phyloP scores from a whole-genome alignment of 2,888 invertebrate genomes.

The Polylopha cassiicola region DNA sequence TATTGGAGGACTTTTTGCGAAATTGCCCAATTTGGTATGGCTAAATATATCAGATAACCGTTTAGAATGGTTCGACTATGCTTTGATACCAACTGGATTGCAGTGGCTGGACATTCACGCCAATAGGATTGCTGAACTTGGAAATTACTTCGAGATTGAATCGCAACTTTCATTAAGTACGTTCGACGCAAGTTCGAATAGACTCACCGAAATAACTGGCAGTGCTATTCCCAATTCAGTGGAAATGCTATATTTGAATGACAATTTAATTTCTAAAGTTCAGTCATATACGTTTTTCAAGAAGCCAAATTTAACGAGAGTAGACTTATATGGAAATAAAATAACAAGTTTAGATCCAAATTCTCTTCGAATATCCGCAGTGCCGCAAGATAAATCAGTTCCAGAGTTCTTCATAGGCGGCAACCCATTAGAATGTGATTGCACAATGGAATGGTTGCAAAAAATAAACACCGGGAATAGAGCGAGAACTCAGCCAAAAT shows the following conservation, averaged over 20 bases:
- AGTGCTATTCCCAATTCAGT: conserved; percentile 90
- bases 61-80: conserved; percentile 90
- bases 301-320: conserved; percentile 88
- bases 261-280: conserved; percentile 88
- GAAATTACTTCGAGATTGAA: conserved; percentile 91
- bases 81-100: conserved; percentile 88
- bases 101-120: conserved; percentile 91
- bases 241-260: conserved; percentile 86
- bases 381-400: conserved; percentile 82
- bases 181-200: conserved; percentile 89
- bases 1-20: conserved; percentile 87
- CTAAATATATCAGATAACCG: conserved; percentile 91
- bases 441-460: conserved; percentile 94
- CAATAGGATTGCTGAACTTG: conserved; percentile 88
- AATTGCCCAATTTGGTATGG: conserved; percentile 89
- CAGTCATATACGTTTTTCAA: conserved; percentile 92
- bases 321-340: conserved; percentile 88
- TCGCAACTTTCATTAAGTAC: conserved; percentile 86
- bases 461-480: conserved; percentile 86
- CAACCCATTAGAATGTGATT: conserved; percentile 92
- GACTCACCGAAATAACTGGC: conserved; percentile 87
- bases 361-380: conserved; percentile 85
- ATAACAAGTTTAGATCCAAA: conserved; percentile 86
- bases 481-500: conserved; percentile 86
- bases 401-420: conserved; percentile 91